Percentiles rank a stretch among this genome's conserved stretches.
Conservation (phyloP, 2,113 vertebrate genomes). For the Otolemur garnettii region DNA sequence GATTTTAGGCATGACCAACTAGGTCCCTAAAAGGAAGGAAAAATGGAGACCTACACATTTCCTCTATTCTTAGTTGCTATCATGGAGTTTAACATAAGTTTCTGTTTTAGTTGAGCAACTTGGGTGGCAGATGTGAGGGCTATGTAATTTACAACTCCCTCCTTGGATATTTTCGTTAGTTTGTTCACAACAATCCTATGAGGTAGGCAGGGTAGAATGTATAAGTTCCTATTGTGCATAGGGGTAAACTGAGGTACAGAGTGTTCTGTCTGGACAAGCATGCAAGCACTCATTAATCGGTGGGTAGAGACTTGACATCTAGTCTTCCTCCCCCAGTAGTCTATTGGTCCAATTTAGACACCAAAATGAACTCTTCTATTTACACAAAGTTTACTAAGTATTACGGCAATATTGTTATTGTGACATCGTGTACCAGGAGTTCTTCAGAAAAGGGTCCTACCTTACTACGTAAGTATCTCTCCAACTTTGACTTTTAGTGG, state of each 20-base stretch:
- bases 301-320: neutral
- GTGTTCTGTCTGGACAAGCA: neutral
- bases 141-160: neutral
- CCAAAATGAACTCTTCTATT: neutral
- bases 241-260: neutral
- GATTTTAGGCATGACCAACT: neutral
- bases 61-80: neutral
- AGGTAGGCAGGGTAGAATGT: neutral
- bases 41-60: neutral
- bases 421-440: neutral
- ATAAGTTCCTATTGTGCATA: neutral
- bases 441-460: neutral
- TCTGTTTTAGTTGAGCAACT: neutral
- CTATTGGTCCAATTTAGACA: neutral
- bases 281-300: neutral
- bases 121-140: neutral
- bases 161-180: neutral
- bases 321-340: neutral
- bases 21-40: neutral
- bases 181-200: neutral
- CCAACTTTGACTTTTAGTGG: neutral
- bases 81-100: conserved; percentile 22
- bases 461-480: neutral
- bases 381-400: neutral
- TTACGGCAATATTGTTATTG: neutral